These are phyloP conservation scores for Pica pica DNA, from an alignment of 2,113 vertebrate species.

Conservation along the genomic window DNA sequence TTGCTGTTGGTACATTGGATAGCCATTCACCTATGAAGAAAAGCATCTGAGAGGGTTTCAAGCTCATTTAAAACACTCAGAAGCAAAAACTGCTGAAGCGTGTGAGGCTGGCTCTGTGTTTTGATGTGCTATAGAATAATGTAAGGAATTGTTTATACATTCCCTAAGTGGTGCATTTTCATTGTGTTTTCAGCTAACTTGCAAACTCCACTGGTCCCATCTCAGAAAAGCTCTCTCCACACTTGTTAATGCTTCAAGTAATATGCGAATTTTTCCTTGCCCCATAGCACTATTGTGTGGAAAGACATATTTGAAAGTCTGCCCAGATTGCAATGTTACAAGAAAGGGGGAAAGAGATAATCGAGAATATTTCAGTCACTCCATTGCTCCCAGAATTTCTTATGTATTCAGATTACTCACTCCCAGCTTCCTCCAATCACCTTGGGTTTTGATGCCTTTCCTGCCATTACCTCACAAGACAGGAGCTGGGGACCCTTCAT, in stretches of 20 bases:
- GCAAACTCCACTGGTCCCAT: not conserved
- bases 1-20: slow-evolving; percentile 63
- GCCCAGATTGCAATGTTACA: not conserved
- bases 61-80: slow-evolving; percentile 53
- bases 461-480: not conserved
- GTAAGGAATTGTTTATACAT: slow-evolving; percentile 44
- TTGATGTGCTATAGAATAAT: slow-evolving; percentile 37
- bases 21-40: slow-evolving; percentile 63
- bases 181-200: not conserved
- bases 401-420: not conserved
- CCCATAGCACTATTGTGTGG: not conserved
- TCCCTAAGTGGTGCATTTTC: not conserved
- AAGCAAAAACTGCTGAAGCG: slow-evolving; percentile 24
- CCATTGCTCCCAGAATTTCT: not conserved
- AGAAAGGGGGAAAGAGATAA: not conserved
- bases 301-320: not conserved
- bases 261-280: not conserved
- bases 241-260: not conserved
- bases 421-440: not conserved
- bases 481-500: not conserved
- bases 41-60: slow-evolving; percentile 33
- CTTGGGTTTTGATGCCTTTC: not conserved
- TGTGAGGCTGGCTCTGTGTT: slow-evolving; percentile 33
- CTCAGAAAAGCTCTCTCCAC: not conserved
- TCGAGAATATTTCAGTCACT: not conserved